phyloP scores from a whole-genome alignment of 2,888 invertebrate genomes.

The Heterodera filipjevi region DNA sequence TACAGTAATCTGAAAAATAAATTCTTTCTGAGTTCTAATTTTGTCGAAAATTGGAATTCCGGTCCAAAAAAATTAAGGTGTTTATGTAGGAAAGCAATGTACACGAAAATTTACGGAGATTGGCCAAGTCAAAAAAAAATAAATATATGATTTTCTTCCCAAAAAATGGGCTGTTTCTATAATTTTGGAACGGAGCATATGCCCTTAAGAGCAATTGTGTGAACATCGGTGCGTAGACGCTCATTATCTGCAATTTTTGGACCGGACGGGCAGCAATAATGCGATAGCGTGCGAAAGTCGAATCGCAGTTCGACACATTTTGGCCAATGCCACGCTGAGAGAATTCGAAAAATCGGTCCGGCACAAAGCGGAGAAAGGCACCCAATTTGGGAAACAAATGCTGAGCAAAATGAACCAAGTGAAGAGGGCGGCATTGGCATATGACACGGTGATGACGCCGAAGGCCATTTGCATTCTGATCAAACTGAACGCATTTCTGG shows the following conservation, averaged over 20 bases:
- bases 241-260: background rate
- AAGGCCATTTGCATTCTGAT: background rate
- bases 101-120: no score
- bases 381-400: background rate
- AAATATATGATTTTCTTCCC: no score
- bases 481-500: background rate
- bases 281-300: background rate
- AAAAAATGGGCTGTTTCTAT: no score
- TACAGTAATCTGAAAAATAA: no score
- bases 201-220: background rate
- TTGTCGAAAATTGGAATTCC: no score
- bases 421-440: background rate
- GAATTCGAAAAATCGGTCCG: background rate
- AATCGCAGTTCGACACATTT: background rate
- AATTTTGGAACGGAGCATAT: no score
- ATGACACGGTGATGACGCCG: background rate
- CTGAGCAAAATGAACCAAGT: background rate
- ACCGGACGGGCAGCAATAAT: background rate
- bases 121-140: no score
- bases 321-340: background rate
- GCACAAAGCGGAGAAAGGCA: background rate
- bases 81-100: no score
- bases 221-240: background rate
- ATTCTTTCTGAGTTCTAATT: no score
- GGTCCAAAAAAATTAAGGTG: no score